Evolutionary conservation across 2,888 invertebrate genomes (phyloP).

Genomic region (Oligia strigilis): DNA sequence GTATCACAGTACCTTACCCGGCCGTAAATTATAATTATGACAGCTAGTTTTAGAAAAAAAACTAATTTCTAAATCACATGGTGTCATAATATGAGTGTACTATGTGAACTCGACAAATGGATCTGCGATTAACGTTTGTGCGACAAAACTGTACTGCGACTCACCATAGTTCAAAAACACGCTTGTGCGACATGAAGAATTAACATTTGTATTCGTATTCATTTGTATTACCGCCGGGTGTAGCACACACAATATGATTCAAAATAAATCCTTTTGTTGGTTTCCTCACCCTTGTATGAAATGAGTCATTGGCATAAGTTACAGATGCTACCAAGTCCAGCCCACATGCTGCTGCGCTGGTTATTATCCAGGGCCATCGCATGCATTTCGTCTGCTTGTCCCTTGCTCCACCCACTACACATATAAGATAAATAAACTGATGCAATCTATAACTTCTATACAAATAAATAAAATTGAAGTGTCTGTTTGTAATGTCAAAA

Average conservation of each 20-base stretch:
- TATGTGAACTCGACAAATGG: too few relatives aligned
- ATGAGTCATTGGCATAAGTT: conserved; percentile 81
- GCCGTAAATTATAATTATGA: neutral
- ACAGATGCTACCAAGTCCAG: conserved; percentile 80
- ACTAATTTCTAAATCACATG: neutral
- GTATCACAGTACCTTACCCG: neutral
- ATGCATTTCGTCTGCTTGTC: conserved; percentile 73
- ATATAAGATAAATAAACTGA: neutral
- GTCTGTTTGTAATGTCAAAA: too few relatives aligned
- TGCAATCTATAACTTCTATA: too few relatives aligned
- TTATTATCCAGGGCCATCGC: conserved; percentile 83
- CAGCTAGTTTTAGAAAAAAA: neutral
- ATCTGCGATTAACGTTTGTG: too few relatives aligned
- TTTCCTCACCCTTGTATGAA: conserved; percentile 80
- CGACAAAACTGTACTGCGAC: too few relatives aligned
- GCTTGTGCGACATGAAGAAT: too few relatives aligned
- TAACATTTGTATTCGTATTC: too few relatives aligned
- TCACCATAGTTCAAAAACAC: too few relatives aligned
- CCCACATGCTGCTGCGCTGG: conserved; percentile 71
- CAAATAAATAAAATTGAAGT: too few relatives aligned
- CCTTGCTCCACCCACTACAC: conserved; percentile 77
- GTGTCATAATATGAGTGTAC: neutral
- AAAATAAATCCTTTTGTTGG: neutral
- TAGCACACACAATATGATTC: neutral
- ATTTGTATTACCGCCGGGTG: neutral